A percentile compares a stretch with the other conserved stretches of the same genome.
Conservation (phyloP, 2,797 vertebrate species). For the Eupleurogrammus muticus region DNA sequence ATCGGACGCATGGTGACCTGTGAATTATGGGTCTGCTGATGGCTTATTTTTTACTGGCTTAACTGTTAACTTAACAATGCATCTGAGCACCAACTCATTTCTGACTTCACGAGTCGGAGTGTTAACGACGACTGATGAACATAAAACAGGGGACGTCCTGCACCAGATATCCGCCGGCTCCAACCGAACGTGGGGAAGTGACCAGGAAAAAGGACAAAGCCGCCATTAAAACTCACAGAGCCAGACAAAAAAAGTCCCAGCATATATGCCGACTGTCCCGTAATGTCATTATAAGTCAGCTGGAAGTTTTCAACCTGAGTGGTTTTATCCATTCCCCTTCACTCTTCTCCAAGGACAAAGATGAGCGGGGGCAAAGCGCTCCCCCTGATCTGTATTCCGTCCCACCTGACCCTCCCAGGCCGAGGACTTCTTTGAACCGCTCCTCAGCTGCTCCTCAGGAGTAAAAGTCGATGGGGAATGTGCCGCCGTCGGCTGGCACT, state of each 20-base stretch:
- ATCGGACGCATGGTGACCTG: no score
- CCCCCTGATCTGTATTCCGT: constrained; percentile 74
- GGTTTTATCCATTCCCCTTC: constrained; percentile 43
- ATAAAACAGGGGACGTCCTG: no score
- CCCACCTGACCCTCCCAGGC: constrained; percentile 56
- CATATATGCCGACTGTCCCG: neutral
- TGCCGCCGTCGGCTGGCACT: constrained; percentile 37
- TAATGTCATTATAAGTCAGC: constrained; percentile 2
- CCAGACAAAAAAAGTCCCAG: neutral
- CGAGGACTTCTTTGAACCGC: constrained; percentile 67
- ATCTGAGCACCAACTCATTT: no score
- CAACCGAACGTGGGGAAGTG: no score
- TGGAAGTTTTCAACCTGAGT: constrained; percentile 15
- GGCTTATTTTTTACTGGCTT: no score
- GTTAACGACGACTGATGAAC: no score
- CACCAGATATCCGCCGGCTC: no score
- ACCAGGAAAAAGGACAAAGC: neutral
- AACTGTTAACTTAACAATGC: no score
- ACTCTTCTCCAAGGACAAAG: constrained; percentile 66
- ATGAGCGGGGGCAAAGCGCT: constrained; percentile 34
- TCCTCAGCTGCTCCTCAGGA: constrained; percentile 66
- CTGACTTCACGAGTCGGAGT: no score
- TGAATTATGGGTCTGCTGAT: no score
- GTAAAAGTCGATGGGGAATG: constrained; percentile 69
- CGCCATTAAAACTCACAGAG: neutral